phyloP scores from a whole-genome alignment of 2,797 vertebrate species.

The Muscicapa striata region DNA sequence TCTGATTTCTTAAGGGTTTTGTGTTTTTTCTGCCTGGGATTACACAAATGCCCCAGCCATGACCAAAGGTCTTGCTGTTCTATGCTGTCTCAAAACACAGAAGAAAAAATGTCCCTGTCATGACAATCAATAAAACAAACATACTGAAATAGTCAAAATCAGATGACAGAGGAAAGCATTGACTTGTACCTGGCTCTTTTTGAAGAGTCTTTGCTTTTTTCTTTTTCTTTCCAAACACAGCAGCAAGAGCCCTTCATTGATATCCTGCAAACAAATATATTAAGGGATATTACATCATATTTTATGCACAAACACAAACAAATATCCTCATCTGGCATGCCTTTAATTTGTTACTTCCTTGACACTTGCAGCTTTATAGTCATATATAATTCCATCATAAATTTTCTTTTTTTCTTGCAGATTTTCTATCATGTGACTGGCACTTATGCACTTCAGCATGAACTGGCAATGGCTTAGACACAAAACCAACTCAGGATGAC shows the following conservation, averaged over 20 bases:
- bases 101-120: background rate
- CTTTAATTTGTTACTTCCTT: conserved; percentile 50
- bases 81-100: background rate
- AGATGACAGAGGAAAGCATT: background rate
- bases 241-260: background rate
- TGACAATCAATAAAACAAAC: background rate
- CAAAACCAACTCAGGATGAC: conserved; percentile 19
- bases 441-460: conserved; percentile 85
- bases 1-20: background rate
- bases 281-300: background rate
- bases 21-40: background rate
- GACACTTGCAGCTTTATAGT: conserved; percentile 26
- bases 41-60: background rate
- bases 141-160: background rate
- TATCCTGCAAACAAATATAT: background rate
- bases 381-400: conserved; percentile 12
- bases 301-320: conserved; percentile 8
- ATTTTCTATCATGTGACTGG: conserved; percentile 94
- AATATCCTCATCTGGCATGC: background rate
- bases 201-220: background rate
- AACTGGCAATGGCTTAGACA: conserved; percentile 89
- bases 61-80: background rate
- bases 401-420: conserved; percentile 76
- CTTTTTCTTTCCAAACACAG: background rate
- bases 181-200: background rate